Evolutionary conservation across 1,140 invertebrate genomes (phyloP), one percentile per base, ranked within the genome.

Genomic region (Zaprionus tsacasi): DNA sequence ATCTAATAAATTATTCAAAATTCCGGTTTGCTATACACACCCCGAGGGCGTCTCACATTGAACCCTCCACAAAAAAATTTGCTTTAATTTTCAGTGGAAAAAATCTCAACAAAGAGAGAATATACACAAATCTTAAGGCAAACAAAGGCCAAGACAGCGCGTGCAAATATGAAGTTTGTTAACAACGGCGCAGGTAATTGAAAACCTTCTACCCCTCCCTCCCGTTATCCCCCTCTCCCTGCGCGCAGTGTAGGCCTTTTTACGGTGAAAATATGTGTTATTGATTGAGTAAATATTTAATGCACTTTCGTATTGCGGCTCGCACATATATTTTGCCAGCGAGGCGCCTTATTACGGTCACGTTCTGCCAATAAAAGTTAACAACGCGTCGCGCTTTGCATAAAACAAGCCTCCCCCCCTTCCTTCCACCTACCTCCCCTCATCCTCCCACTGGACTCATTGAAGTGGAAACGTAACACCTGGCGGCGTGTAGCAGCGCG

Each of bases 241-340:
- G n/a, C n/a, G n/a, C 21, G 21, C 2, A 21, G 17, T 30, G 7
- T 48, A 25, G 36, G 12, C 59, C 50, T 13, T 27, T 33, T 60
- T 13, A 30, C 25, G 11, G 25, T 8, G 27, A 64, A 64, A 58
- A 64, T 71, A 65, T 72, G 50, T 66, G 61, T 76, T 76, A 76
- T 76, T 76, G 73, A 76, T 72, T 71, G 69, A 66, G 68, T 76
- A 76, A 76, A 76, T 76, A 76, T 76, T 76, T 76, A 76, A 76
- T 76, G 69, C 68, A 76, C 45, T 66, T 72, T 68, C 45, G 64
- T 74, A 73, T 73, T 73, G 45, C 56, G 48, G 38, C 56, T 65
- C 67, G 54, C 45, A 65, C 15, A 65, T 54, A 59, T 64, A 70
- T 75, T 71, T 66, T 66, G 73, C 69, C 48, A 71, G 69, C 59